These are phyloP conservation scores for Tetragnatha montana DNA, from an alignment of 2,888 invertebrate species.

Conservation along the genomic window DNA sequence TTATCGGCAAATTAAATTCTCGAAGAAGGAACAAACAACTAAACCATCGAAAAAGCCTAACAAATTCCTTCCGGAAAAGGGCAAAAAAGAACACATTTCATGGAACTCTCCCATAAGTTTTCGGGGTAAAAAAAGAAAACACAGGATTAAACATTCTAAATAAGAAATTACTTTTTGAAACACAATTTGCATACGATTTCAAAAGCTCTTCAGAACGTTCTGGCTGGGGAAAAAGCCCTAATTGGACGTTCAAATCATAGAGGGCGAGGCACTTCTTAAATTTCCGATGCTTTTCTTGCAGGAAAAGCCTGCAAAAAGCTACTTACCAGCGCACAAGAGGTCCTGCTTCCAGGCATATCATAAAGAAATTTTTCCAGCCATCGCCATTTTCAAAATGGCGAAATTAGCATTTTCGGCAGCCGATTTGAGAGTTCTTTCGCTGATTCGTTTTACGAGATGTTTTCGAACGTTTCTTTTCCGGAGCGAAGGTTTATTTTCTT, in stretches of 20 bases:
- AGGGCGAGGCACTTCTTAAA: slow-evolving; percentile 6
- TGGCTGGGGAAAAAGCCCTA: slow-evolving; percentile 13
- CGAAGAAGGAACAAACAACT: background rate
- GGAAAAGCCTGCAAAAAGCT: slow-evolving; percentile 41
- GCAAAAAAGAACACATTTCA: slow-evolving; percentile 1
- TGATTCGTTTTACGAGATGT: slow-evolving; percentile 1
- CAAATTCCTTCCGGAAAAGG: slow-evolving; percentile 9
- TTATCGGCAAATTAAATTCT: slow-evolving; percentile 35
- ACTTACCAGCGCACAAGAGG: slow-evolving; percentile 31
- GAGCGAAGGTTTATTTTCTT: slow-evolving; percentile 27
- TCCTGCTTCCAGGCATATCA: slow-evolving; percentile 13
- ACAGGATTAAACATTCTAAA: slow-evolving; percentile 47
- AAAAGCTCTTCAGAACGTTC: slow-evolving; percentile 18
- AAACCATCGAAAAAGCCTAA: background rate
- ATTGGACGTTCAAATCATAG: slow-evolving; percentile 43
- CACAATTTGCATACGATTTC: slow-evolving; percentile 44
- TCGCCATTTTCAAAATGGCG: background rate
- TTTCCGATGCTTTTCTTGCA: slow-evolving; percentile 26
- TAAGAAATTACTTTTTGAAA: slow-evolving; percentile 48
- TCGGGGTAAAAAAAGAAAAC: slow-evolving; percentile 32
- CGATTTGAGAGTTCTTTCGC: slow-evolving; percentile 14
- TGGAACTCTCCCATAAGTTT: slow-evolving; percentile 7
- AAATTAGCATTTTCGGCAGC: slow-evolving; percentile 44
- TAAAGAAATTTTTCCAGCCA: slow-evolving; percentile 2
- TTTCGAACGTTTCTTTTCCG: slow-evolving; percentile 1